Percentiles rank a stretch among this genome's conserved stretches.
Evolutionary conservation across 2,113 vertebrate genomes (phyloP).

Genomic region (Leptosomus discolor): DNA sequence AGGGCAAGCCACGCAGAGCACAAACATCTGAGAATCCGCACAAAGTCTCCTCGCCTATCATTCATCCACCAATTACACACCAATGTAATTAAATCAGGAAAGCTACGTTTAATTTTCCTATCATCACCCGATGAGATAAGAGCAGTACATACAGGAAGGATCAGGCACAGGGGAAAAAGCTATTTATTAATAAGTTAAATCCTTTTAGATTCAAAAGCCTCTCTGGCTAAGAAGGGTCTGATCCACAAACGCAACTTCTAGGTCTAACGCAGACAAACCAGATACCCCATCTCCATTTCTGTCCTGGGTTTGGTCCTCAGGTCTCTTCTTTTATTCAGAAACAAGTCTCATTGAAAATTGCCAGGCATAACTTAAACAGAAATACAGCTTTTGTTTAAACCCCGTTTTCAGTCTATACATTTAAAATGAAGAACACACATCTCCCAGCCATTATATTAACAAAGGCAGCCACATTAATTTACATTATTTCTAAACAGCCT

Average conservation of each 20-base stretch:
- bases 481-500: not conserved
- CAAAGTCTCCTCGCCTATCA: constrained; percentile 3
- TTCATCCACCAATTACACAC: constrained; percentile 30
- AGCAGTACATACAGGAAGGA: constrained; percentile 7
- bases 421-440: not conserved
- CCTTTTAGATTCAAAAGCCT: constrained; percentile 20
- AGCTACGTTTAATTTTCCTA: constrained; percentile 55
- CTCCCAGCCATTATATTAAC: not conserved
- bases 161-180: constrained; percentile 28
- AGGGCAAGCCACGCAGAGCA: not conserved
- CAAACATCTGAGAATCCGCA: constrained; percentile 12
- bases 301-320: not conserved
- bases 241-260: not conserved
- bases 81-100: constrained; percentile 53
- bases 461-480: not conserved
- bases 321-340: not conserved
- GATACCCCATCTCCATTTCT: not conserved
- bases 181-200: constrained; percentile 59
- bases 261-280: not conserved
- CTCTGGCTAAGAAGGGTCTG: not conserved
- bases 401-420: not conserved
- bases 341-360: not conserved
- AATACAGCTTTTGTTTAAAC: not conserved
- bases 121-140: constrained; percentile 43
- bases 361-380: not conserved